Base-by-base conservation (phyloP, 1,140 invertebrate species). In the Popillia japonica region DNA sequence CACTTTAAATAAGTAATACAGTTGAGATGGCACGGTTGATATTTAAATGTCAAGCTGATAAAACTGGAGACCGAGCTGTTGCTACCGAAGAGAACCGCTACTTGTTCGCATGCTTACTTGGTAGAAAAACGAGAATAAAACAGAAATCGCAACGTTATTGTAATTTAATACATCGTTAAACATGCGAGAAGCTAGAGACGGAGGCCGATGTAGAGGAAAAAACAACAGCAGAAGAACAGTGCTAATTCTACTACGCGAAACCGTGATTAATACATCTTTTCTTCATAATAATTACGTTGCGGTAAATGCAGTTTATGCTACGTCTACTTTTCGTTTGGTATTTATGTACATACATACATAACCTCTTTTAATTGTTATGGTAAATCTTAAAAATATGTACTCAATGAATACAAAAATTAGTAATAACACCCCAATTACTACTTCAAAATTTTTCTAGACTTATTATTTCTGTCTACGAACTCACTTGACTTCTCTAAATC, bases 141-240 rank as follows among this genome's bases (percentile, higher is more conserved):
- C 48, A 55, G 48, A 55, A 55, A 55, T 55, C 48, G 48, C 14
- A 55, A 55, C 48, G 48, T 55, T 55, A 55, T 55, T 55, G 48
- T 55, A 55, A 55, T 55, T 55, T 55, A 55, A 55, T 55, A 55
- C 48, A 17, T 55, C 48, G 48, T 55, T 55, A 55, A 55, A 55
- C 48, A 55, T 55, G 48, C 48, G 48, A 55, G 48, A 55, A 17
- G 48, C 6, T 6, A n/a, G 48, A 55, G 14, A 3, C 7, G 48
- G 6, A 17, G 48, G 14, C 44, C 3, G n/a, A 14, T 14, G 48
- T 55, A 55, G 17, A 55, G 6, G 6, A 55, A 55, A 55, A 55
- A 55, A 6, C 14, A 55, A 17, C 48, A 55, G 17, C n/a, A 17
- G 17, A 55, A 55, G 17, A 14, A 17, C 48, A n/a, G 14, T 6